Evolutionary conservation across 2,797 vertebrate species (phyloP).

Genomic region (Kryptolebias ocellatus): DNA sequence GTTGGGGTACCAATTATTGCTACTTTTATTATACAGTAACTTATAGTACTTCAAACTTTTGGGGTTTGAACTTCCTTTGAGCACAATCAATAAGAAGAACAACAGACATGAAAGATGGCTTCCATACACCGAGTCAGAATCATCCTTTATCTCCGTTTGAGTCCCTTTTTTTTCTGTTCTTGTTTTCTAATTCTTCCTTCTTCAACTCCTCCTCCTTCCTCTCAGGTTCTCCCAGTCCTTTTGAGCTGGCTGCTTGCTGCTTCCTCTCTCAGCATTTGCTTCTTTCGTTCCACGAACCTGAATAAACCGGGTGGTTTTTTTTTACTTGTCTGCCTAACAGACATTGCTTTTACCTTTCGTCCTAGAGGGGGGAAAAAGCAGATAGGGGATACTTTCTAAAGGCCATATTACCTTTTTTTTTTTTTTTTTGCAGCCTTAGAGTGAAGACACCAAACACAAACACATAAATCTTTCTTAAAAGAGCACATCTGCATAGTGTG

Average conservation of each 20-base stretch:
- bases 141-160: neutral
- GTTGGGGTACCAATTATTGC: no score
- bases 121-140: neutral
- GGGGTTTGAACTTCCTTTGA: no score
- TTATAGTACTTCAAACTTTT: no score
- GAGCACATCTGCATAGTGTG: slow-evolving; percentile 24
- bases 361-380: slow-evolving; percentile 27
- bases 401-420: slow-evolving; percentile 18
- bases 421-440: slow-evolving; percentile 7
- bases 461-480: slow-evolving; percentile 3
- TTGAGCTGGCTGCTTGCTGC: slow-evolving; percentile 42
- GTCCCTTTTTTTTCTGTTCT: slow-evolving; percentile 3
- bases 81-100: no score
- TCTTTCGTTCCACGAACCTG: slow-evolving; percentile 43
- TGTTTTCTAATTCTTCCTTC: slow-evolving; percentile 31
- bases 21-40: no score
- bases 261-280: slow-evolving; percentile 50
- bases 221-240: slow-evolving; percentile 45
- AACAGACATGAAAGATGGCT: no score
- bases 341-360: slow-evolving; percentile 54
- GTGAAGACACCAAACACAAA: slow-evolving; percentile 17
- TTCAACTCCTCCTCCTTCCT: slow-evolving; percentile 34
- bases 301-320: slow-evolving; percentile 43
- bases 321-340: slow-evolving; percentile 57
- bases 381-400: slow-evolving; percentile 52